Base-by-base conservation (phyloP, 2,113 vertebrate species). In the Herpetotheres cachinnans region DNA sequence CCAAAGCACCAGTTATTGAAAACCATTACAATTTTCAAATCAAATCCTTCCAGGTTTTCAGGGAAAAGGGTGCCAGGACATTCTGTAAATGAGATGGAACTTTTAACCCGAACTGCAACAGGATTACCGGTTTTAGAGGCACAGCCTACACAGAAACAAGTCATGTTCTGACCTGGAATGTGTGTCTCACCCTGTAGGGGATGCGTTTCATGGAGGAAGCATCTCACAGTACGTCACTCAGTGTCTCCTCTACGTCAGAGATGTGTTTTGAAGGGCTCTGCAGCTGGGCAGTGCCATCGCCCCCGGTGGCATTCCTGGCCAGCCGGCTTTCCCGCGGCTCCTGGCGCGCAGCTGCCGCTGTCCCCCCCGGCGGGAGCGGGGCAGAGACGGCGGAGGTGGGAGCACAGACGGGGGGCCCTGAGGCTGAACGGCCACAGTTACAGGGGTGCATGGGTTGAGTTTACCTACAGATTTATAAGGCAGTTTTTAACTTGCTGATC, bases 351-450 rank as follows among this genome's bases (percentile, higher is more conserved):
- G 4, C 26, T 49, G 46, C 46, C 40, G 6, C 0, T 0, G 13
- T 17, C 47, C 59, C 21, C 6, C 16, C 59, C 0, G 16, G 9
- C 6, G 7, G 26, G 15, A 26, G 56, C 3, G 2, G 78, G 46
- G 44, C 71, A 65, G 79, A 16, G 34, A 5, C 0, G 2, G 14
- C 1, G 5, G 38, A 42, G 14, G 20, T 27, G 49, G 42, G 49
- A 59, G 16, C 52, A 11, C 15, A 4, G 3, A 2, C 1, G 6
- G 32, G 46, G 55, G 47, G 5, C 16, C 2, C 0, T 1, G 21
- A 46, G 16, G 32, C 54, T 36, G 42, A 7, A 9, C 3, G 36
- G 30, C 32, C 20, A 34, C 2, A 5, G 10, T 20, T 16, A 11
- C 10, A 50, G 52, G 47, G 8, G 4, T 55, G 12, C 4, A 2